Conservation (phyloP, 2,797 vertebrate genomes). For the Silurus aristotelis region DNA sequence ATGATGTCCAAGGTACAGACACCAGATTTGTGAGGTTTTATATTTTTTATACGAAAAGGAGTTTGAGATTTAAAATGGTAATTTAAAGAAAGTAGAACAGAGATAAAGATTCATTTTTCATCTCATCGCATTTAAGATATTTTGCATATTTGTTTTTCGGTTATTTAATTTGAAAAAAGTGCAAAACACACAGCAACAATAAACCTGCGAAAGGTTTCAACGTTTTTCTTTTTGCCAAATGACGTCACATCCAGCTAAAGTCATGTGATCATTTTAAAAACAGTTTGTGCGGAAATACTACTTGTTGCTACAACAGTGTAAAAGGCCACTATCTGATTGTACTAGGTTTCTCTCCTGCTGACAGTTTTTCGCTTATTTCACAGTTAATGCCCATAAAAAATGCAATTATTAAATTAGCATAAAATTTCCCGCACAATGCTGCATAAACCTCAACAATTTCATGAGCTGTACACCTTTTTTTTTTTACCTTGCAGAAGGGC, state of each 20-base stretch:
- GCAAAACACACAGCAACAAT: constrained; percentile 55
- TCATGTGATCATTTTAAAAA: constrained; percentile 8
- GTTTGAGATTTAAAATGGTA: neutral
- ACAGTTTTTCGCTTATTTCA: constrained; percentile 41
- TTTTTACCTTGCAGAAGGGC: constrained; percentile 40
- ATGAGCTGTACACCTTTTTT: constrained; percentile 15
- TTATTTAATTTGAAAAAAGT: constrained; percentile 53
- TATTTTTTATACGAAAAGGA: neutral
- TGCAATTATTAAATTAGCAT: constrained; percentile 16
- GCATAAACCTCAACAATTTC: neutral
- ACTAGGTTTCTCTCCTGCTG: constrained; percentile 47
- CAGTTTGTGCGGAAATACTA: neutral
- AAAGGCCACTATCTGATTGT: constrained; percentile 64
- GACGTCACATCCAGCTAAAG: constrained; percentile 28
- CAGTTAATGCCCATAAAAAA: constrained; percentile 46
- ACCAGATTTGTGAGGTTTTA: neutral
- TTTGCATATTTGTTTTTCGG: constrained; percentile 39
- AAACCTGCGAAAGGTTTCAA: constrained; percentile 25
- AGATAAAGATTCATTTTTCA: neutral
- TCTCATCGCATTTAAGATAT: neutral
- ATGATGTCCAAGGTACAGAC: neutral
- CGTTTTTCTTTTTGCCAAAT: constrained; percentile 9
- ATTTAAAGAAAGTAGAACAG: neutral
- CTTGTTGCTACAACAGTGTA: constrained; percentile 52
- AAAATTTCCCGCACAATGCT: neutral